Evolutionary conservation across 2,113 vertebrate species (phyloP).

Genomic region (Peromyscus maniculatus): DNA sequence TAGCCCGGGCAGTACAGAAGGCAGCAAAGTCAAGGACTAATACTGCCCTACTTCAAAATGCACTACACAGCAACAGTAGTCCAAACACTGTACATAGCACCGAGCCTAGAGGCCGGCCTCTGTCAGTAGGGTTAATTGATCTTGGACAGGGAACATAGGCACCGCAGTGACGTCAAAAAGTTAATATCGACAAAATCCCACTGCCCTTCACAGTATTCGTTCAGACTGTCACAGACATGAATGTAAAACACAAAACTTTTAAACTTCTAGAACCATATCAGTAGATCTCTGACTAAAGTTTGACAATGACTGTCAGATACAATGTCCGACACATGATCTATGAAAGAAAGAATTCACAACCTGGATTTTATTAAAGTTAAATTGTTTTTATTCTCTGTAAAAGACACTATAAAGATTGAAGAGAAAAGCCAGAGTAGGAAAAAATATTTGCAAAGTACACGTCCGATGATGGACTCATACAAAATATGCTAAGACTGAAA

Average conservation of each 20-base stretch:
- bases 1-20: not conserved
- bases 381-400: not conserved
- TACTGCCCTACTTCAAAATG: not conserved
- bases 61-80: not conserved
- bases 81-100: not conserved
- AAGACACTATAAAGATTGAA: not conserved
- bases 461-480: not conserved
- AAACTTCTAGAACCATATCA: not conserved
- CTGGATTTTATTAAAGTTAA: not conserved
- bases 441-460: not conserved
- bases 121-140: not conserved
- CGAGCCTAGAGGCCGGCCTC: not conserved
- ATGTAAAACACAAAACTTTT: not conserved
- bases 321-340: not conserved
- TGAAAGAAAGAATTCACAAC: not conserved
- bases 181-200: not conserved
- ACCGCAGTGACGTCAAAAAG: not conserved
- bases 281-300: not conserved
- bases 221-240: not conserved
- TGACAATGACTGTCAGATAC: not conserved
- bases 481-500: not conserved
- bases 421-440: not conserved
- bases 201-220: not conserved
- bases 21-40: not conserved
- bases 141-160: not conserved